Evolutionary conservation across 2,113 vertebrate genomes (phyloP).

Genomic region (Protomyctophum bolini): DNA sequence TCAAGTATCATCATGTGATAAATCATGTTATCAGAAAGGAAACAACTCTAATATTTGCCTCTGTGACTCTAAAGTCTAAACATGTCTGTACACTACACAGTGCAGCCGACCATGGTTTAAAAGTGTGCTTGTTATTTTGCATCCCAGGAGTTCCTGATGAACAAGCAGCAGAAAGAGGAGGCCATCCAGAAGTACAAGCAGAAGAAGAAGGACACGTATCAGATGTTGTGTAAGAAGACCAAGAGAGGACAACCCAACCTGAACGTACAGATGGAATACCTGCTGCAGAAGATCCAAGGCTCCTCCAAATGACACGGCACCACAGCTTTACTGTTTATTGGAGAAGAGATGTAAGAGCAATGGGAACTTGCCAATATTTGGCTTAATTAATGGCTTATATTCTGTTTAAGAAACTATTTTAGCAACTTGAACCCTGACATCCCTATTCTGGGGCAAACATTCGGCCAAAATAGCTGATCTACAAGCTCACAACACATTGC

Average conservation of each 20-base stretch:
- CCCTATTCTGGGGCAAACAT: no score
- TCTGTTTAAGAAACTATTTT: not conserved
- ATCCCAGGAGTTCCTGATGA: slow-evolving; percentile 84
- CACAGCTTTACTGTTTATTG: not conserved
- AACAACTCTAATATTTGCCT: not conserved
- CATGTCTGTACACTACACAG: not conserved
- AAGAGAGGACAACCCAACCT: slow-evolving; percentile 96
- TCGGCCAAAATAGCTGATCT: no score
- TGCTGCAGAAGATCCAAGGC: slow-evolving; percentile 92
- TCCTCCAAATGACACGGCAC: slow-evolving; percentile 50
- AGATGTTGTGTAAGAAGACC: slow-evolving; percentile 90
- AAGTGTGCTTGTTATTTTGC: not conserved
- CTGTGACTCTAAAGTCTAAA: not conserved
- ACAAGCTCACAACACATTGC: not conserved
- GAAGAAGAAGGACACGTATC: slow-evolving; percentile 89
- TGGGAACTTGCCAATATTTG: not conserved
- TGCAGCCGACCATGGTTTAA: not conserved
- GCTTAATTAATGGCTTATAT: not conserved
- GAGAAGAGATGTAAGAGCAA: not conserved
- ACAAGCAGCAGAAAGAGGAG: slow-evolving; percentile 84
- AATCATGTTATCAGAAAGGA: no score
- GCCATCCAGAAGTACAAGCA: slow-evolving; percentile 87
- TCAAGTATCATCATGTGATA: no score
- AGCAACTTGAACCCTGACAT: no score
- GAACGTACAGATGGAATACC: slow-evolving; percentile 94